Conservation (phyloP, 2,797 vertebrate species). For the Sebastiscus tertius region DNA sequence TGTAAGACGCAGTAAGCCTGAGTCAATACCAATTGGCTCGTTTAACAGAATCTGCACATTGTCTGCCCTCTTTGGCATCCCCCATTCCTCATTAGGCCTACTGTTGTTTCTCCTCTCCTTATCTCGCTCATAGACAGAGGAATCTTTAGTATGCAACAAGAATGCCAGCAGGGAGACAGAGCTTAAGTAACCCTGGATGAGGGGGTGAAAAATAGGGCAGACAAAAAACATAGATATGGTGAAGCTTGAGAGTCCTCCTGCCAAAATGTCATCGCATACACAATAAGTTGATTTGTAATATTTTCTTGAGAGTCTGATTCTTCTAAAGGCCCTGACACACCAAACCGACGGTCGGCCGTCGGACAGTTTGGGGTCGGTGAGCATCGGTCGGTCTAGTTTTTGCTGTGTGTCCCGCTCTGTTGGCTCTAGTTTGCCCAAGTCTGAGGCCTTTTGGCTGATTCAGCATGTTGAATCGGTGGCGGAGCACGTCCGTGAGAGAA, state of each 20-base stretch:
- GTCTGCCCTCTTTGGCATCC: slow-evolving; percentile 32
- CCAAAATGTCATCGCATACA: neutral
- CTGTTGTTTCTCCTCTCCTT: slow-evolving; percentile 48
- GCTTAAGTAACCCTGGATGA: slow-evolving; percentile 37
- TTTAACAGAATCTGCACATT: slow-evolving; percentile 55
- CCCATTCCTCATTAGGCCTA: slow-evolving; percentile 26
- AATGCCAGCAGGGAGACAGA: slow-evolving; percentile 57
- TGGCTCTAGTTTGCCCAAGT: too few species aligned
- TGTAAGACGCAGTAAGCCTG: slow-evolving; percentile 38
- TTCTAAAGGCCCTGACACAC: neutral
- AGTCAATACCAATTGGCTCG: slow-evolving; percentile 56
- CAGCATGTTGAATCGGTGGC: too few species aligned
- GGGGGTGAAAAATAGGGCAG: slow-evolving; percentile 20
- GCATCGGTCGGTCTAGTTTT: too few species aligned
- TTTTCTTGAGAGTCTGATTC: neutral
- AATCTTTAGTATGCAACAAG: slow-evolving; percentile 72
- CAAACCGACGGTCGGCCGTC: too few species aligned
- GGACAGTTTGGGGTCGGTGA: too few species aligned
- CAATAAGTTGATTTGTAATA: neutral
- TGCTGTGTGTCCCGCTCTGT: too few species aligned
- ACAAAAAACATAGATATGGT: slow-evolving; percentile 1
- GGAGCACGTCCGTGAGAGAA: too few species aligned
- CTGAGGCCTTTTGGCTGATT: too few species aligned
- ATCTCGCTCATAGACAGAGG: slow-evolving; percentile 64
- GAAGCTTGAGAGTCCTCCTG: neutral